phyloP scores from a whole-genome alignment of 2,888 invertebrate species.

The Griposia aprilina region DNA sequence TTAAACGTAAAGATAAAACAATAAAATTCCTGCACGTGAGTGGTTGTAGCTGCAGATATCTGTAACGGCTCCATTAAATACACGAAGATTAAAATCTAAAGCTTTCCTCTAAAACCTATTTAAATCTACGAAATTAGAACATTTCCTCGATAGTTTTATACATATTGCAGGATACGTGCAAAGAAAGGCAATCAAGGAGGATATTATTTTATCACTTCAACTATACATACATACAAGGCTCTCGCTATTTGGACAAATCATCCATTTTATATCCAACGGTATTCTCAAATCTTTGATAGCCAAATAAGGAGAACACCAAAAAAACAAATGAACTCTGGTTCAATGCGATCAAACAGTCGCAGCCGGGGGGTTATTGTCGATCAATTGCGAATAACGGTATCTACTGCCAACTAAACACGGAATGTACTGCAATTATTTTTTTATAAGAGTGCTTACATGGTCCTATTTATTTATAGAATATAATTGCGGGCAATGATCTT shows the following conservation, averaged over 20 bases:
- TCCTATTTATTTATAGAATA: constrained; percentile 9
- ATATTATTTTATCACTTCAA: neutral
- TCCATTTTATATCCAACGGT: constrained; percentile 42
- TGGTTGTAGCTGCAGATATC: too few species aligned
- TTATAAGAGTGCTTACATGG: neutral
- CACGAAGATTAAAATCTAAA: neutral
- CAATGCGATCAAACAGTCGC: constrained; percentile 24
- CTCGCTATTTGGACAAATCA: neutral
- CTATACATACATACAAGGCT: neutral
- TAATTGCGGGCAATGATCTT: constrained; percentile 52
- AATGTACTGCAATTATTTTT: constrained; percentile 50
- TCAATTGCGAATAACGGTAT: constrained; percentile 48
- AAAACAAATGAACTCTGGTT: constrained; percentile 49
- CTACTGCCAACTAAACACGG: constrained; percentile 24
- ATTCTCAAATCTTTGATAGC: constrained; percentile 35
- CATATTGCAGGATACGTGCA: neutral
- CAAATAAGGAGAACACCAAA: constrained; percentile 43
- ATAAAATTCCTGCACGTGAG: too few species aligned
- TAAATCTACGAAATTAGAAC: neutral
- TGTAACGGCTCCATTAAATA: too few species aligned
- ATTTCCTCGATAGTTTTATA: neutral
- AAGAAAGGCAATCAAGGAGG: neutral
- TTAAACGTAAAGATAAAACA: neutral
- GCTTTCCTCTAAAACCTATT: neutral
- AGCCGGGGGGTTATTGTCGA: constrained; percentile 42